Evolutionary conservation across 2,888 invertebrate genomes (phyloP), one percentile per base, ranked within the genome.

Genomic region (Sphaerolaimus hirsutus): DNA sequence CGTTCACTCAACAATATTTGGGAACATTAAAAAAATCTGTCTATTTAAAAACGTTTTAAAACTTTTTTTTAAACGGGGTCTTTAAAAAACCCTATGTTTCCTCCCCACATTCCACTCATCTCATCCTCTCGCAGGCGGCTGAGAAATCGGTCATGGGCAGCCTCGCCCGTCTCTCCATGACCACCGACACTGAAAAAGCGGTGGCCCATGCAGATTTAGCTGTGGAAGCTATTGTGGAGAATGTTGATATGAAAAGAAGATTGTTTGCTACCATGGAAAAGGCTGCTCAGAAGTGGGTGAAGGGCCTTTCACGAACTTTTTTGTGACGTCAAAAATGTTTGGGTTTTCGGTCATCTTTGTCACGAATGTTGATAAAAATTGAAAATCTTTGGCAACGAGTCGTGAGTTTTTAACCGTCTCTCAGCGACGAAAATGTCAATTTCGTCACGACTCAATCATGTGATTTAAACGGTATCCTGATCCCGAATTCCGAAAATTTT

Each of bases 141-240:
- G 59, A 76, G 51, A 73, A 74, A 55, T 81, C 79, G 60, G 69
- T 80, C 7, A 59, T 68, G 0, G 74, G 76, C 21, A 70, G 78
- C 0, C 59, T 76, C 45, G 62, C 66, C 4, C 71, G 75, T 40
- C 70, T 83, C 44, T 71, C 70, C 50, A 73, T 73, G 1, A 69
- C 74, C 0, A 75, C 76, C 0, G 72, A 76, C 58, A 62, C 76
- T 1, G 66, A 66, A 1, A 71, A 69, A 35, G 72, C 75, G 17
- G 76, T 76, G 0, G 72, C 74, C 61, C 66, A 72, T 35, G 51
- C 52, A 0, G 81, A 81, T 65, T 64, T 83, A 47, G 77, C 83
- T 2, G 74, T 84, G 17, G 83, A 84, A 67, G 83, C 83, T 10
- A 78, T 83, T 58, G 75, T 82, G 10, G 83, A 84, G 64, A 81